A percentile compares a stretch with the other conserved stretches of the same genome.
phyloP scores from a whole-genome alignment of 2,113 vertebrate species.

The Campylomormyrus numenius region DNA sequence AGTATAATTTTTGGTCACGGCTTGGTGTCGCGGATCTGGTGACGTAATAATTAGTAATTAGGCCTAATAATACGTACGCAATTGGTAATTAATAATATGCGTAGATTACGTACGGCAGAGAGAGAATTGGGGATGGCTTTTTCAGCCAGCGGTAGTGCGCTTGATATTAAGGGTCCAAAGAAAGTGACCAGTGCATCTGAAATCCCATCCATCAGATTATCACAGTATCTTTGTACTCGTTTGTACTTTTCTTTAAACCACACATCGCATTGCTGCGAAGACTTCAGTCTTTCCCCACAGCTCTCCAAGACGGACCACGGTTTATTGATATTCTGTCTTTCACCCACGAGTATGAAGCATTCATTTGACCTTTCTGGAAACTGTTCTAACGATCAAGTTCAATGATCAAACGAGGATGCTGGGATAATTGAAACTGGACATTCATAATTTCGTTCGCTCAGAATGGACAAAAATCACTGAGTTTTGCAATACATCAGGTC shows the following conservation, averaged over 20 bases:
- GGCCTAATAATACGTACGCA: not conserved
- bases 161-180: not conserved
- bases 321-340: slow-evolving; percentile 19
- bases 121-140: not conserved
- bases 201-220: not conserved
- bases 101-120: not conserved
- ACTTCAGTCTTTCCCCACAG: not conserved
- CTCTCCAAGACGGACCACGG: not conserved
- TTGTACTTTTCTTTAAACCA: not conserved
- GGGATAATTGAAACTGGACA: slow-evolving; percentile 4
- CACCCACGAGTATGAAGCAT: slow-evolving; percentile 9
- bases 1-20: not conserved
- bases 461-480: not conserved
- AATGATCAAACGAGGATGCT: not conserved
- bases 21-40: not conserved
- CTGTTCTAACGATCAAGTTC: slow-evolving; percentile 11
- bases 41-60: not conserved
- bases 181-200: not conserved
- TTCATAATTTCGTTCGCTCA: not conserved
- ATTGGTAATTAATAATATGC: not conserved
- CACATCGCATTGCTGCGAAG: not conserved
- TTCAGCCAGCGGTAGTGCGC: not conserved
- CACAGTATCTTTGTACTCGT: not conserved
- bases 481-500: not conserved
- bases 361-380: slow-evolving; percentile 1